Evolutionary conservation across 2,888 invertebrate species (phyloP).

Genomic region (Netelia fuscicornis): DNA sequence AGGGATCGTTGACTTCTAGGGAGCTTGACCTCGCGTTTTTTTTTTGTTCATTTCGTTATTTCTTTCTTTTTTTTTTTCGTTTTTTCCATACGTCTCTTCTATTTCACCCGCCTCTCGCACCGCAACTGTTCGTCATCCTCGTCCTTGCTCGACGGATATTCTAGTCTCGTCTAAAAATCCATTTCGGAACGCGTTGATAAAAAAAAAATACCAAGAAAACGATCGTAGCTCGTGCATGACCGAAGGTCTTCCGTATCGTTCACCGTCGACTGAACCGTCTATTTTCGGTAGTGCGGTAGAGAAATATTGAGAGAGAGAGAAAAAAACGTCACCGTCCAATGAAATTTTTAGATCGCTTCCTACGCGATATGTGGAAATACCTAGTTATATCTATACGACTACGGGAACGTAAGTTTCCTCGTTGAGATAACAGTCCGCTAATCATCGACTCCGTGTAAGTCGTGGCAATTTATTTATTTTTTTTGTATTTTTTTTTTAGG

Average conservation of each 20-base stretch:
- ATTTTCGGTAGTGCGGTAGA: constrained; percentile 9
- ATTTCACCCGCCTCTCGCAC: background rate
- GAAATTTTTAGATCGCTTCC: background rate
- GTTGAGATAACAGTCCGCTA: constrained; percentile 19
- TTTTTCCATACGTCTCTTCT: constrained; percentile 30
- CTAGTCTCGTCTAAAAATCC: constrained; percentile 24
- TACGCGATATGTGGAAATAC: background rate
- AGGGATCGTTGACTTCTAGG: constrained; percentile 82
- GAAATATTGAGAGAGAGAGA: background rate
- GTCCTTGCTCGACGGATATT: constrained; percentile 14
- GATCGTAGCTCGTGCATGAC: constrained; percentile 6
- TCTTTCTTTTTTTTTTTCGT: constrained; percentile 58
- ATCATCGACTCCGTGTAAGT: background rate
- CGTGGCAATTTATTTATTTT: too few species aligned
- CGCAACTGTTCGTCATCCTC: background rate
- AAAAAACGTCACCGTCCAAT: background rate
- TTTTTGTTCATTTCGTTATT: constrained; percentile 55
- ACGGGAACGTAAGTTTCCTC: constrained; percentile 1
- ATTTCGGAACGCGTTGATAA: background rate
- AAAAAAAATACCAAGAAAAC: background rate
- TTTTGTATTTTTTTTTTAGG: background rate
- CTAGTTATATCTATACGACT: background rate
- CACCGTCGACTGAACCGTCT: constrained; percentile 7
- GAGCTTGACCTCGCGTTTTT: constrained; percentile 80
- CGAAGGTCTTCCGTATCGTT: constrained; percentile 7